Evolutionary conservation across 2,888 invertebrate species (phyloP), one percentile per base, ranked within the genome.

Genomic region (Troilus luridus): DNA sequence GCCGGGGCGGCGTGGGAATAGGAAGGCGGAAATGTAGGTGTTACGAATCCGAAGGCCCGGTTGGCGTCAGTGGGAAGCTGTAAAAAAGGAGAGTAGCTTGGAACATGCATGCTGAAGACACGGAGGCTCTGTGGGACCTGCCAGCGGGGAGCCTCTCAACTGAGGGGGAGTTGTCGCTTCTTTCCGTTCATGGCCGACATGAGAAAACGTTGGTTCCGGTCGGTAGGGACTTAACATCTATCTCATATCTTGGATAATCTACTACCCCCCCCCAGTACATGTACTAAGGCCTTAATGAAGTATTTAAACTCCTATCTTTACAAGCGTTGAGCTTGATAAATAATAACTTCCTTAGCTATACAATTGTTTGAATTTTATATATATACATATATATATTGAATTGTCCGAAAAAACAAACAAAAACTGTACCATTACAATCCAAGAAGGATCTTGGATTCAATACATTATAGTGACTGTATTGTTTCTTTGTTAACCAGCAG

Each of bases 11-110:
- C 85, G 85, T 85, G 85, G 85, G 85, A 85, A 85, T 56, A 14
- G 85, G n/a, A 85, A 85, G 85, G 56, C 85, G 56, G 85, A 85
- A 85, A 85, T 85, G 85, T 85, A 85, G 85, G 85, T 85, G 85
- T 85, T 85, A 85, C 85, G 85, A 85, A 85, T 85, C 56, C 54
- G 85, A 85, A 54, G 85, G 85, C 85, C 85, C 85, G 56, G 85
- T 85, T 85, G 85, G 85, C 85, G 85, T 85, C 85, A 56, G 85
- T 85, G 85, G 85, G 85, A 85, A 85, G 56, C 54, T 85, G 85
- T 54, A 85, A 85, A 85, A 85, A 85, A 85, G 56, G 85, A 77
- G 85, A 54, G 41, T 85, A 54, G 85, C n/a, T 56, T 14, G 56
- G 85, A 41, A 81, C 12, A 85, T 54, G 85, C 85, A 85, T 85